phyloP scores from a whole-genome alignment of 2,797 vertebrate species.

The Sphaeramia orbicularis region DNA sequence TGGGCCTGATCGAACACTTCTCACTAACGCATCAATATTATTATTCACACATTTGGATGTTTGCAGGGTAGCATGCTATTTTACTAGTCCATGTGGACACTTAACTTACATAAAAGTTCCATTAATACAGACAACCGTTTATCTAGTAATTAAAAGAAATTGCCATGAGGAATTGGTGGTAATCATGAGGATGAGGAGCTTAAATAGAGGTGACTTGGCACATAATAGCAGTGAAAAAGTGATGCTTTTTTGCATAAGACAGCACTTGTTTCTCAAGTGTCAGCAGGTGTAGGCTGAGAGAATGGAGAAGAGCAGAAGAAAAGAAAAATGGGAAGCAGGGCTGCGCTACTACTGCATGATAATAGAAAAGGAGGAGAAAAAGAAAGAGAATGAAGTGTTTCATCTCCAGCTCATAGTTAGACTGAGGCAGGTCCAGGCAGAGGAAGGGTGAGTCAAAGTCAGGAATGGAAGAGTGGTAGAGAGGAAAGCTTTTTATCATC shows the following conservation, averaged over 20 bases:
- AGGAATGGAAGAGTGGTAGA: slow-evolving; percentile 69
- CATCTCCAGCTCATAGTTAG: slow-evolving; percentile 76
- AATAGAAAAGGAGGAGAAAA: slow-evolving; percentile 68
- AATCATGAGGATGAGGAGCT: slow-evolving; percentile 47
- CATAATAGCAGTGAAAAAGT: slow-evolving; percentile 51
- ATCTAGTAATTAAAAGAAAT: slow-evolving; percentile 60
- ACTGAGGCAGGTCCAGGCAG: slow-evolving; percentile 73
- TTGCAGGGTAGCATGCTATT: slow-evolving; percentile 29
- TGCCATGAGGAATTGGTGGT: slow-evolving; percentile 48
- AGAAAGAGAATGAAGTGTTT: slow-evolving; percentile 73
- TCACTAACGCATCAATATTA: slow-evolving; percentile 29
- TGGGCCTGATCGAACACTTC: slow-evolving; percentile 38
- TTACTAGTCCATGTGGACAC: slow-evolving; percentile 37
- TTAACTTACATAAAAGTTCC: slow-evolving; percentile 58
- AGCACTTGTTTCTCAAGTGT: slow-evolving; percentile 79
- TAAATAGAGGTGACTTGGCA: slow-evolving; percentile 65
- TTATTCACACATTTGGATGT: slow-evolving; percentile 40
- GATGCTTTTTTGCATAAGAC: slow-evolving; percentile 66
- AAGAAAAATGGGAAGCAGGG: slow-evolving; percentile 77
- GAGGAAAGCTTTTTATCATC: slow-evolving; percentile 83
- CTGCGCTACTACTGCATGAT: slow-evolving; percentile 69
- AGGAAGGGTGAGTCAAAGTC: slow-evolving; percentile 83
- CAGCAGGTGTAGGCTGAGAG: slow-evolving; percentile 70
- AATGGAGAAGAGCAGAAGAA: slow-evolving; percentile 63
- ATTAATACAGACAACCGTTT: slow-evolving; percentile 59